A percentile compares a stretch with the other conserved stretches of the same genome.
Conservation (phyloP, 2,888 invertebrate species). For the Microdon myrmicae region DNA sequence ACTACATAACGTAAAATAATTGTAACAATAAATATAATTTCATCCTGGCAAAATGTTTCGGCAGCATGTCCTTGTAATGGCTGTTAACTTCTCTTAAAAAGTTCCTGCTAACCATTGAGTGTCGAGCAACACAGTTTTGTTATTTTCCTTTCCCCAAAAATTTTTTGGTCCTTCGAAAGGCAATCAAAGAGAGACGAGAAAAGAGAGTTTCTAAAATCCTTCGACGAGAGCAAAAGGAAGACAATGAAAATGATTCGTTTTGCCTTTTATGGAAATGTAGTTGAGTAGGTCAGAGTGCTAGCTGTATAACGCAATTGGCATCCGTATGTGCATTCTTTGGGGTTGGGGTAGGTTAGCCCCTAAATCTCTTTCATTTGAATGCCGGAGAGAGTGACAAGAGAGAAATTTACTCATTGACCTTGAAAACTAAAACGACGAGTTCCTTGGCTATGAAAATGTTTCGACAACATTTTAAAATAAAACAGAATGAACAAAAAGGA, state of each 20-base stretch:
- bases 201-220: neutral
- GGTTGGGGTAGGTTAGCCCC: conserved; percentile 45
- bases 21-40: too few relatives aligned
- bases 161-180: neutral
- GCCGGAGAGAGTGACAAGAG: conserved; percentile 5
- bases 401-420: conserved; percentile 33
- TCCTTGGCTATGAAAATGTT: too few relatives aligned
- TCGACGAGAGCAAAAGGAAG: neutral
- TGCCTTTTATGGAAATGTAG: conserved; percentile 47
- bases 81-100: too few relatives aligned
- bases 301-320: conserved; percentile 5
- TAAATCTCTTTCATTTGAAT: neutral
- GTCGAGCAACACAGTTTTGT: too few relatives aligned
- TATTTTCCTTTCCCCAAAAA: too few relatives aligned
- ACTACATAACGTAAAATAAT: too few relatives aligned
- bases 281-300: conserved; percentile 44
- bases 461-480: too few relatives aligned
- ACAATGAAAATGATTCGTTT: conserved; percentile 4
- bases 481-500: too few relatives aligned
- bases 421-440: conserved; percentile 30
- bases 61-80: too few relatives aligned
- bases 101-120: too few relatives aligned
- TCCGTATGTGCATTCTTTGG: conserved; percentile 3
- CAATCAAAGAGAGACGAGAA: conserved; percentile 8
- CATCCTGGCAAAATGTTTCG: too few relatives aligned